phyloP scores from a whole-genome alignment of 2,888 invertebrate genomes.

The Drosophila robusta region DNA sequence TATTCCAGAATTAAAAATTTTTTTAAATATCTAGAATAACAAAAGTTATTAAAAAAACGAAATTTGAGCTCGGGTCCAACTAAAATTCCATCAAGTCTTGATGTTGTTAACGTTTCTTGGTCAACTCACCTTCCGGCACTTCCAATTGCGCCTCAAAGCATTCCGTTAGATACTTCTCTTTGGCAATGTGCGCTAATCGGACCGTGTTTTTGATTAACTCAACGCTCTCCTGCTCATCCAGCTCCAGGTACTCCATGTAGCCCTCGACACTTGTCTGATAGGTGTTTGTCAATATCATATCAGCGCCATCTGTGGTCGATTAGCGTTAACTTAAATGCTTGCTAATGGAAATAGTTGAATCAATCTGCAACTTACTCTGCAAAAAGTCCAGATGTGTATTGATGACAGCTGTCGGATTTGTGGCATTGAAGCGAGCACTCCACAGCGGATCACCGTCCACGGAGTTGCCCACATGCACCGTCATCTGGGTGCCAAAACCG shows the following conservation, averaged over 20 bases:
- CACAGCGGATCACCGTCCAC: conserved; percentile 95
- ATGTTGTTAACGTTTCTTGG: too few relatives aligned
- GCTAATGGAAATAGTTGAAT: conserved; percentile 11
- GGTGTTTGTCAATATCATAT: conserved; percentile 94
- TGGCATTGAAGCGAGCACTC: conserved; percentile 93
- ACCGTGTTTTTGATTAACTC: conserved; percentile 91
- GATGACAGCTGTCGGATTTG: conserved; percentile 91
- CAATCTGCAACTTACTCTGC: conserved; percentile 86
- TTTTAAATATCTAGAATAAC: too few relatives aligned
- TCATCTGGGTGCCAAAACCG: conserved; percentile 93
- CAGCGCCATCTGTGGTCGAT: conserved; percentile 90
- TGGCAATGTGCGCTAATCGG: conserved; percentile 90
- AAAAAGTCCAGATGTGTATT: conserved; percentile 93
- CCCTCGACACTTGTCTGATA: conserved; percentile 94
- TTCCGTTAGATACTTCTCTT: conserved; percentile 87
- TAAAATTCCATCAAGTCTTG: too few relatives aligned
- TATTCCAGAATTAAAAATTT: too few relatives aligned
- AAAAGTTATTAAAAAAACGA: too few relatives aligned
- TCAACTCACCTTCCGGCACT: conserved; percentile 65
- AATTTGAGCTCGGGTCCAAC: too few relatives aligned
- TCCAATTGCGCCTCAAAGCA: conserved; percentile 80
- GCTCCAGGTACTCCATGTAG: conserved; percentile 90
- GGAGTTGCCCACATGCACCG: conserved; percentile 90
- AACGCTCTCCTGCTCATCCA: conserved; percentile 89
- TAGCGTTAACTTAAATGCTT: neutral